Percentiles rank a stretch among this genome's conserved stretches.
Evolutionary conservation across 2,113 vertebrate genomes (phyloP).

Genomic region (Agapornis roseicollis): DNA sequence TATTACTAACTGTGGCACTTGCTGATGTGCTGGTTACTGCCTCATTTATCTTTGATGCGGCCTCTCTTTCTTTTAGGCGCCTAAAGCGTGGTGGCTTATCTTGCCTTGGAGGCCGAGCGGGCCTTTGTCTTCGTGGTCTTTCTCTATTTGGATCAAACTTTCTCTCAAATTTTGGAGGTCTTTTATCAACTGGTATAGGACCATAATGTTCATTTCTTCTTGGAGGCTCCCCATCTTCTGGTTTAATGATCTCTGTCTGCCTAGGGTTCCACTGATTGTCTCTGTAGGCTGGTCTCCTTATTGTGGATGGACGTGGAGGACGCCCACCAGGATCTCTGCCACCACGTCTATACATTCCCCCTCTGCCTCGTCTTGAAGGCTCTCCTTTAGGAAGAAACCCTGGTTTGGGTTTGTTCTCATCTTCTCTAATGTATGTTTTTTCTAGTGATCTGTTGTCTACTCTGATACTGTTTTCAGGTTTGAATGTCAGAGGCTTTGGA

Average conservation of each 20-base stretch:
- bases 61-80: conserved; percentile 91
- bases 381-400: conserved; percentile 97
- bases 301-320: conserved; percentile 82
- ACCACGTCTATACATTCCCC: conserved; percentile 87
- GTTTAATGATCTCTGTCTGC: conserved; percentile 81
- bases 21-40: conserved; percentile 24
- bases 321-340: conserved; percentile 84
- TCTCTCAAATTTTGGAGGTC: conserved; percentile 85
- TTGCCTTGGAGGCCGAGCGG: conserved; percentile 92
- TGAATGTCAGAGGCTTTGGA: conserved; percentile 72
- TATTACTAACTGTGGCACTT: conserved; percentile 50
- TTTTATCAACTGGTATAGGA: conserved; percentile 75
- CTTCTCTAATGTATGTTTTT: conserved; percentile 75
- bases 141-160: conserved; percentile 90
- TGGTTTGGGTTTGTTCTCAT: conserved; percentile 88
- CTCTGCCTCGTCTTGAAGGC: conserved; percentile 89
- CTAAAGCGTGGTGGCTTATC: conserved; percentile 96
- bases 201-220: conserved; percentile 76
- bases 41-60: conserved; percentile 77
- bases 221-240: conserved; percentile 73
- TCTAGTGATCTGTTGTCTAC: conserved; percentile 73
- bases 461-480: conserved; percentile 72
- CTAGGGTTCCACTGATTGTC: conserved; percentile 94
- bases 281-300: conserved; percentile 81
- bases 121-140: conserved; percentile 89